Base-by-base conservation (phyloP, 2,888 invertebrate species). In the Lysandra bellargus region DNA sequence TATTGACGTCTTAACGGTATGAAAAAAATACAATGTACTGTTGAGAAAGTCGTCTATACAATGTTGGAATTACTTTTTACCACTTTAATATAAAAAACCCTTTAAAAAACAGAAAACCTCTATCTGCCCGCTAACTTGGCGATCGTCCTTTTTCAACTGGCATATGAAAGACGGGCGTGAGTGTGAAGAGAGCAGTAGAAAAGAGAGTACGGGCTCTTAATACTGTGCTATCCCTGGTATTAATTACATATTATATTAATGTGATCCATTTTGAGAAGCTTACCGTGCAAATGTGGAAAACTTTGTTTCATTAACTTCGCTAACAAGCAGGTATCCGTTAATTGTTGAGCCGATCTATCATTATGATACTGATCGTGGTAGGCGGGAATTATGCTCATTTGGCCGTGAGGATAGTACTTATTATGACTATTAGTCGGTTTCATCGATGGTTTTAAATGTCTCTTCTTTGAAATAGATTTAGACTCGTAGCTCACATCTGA, bases 281-380 rank as follows among this genome's bases (percentile, higher is more conserved):
- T 86, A 92, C 92, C 90, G 80, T 87, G 85, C 40, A 85, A 83
- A 79, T 85, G 83, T 1, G 88, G 89, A 82, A 88, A 86, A 79
- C 82, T 87, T 81, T 88, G 86, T 83, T 89, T 91, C 78, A 92
- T 83, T 69, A 92, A 84, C 79, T 88, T 89, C 12, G 89, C 89
- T 44, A 91, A 81, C 30, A 91, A 83, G 83, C 92, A 93, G 23
- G 86, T 87, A 7, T 90, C 90, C 23, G 87, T 80, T n/a, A 88
- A 81, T 40, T 85, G 84, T 60, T 82, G 78, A 37, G 82, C 80
- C 76, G 81, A 74, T 23, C 81, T 80, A 14, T 86, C 85, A 78
- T 80, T 78, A 82, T 86, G 85, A 57, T 84, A 80, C 53, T 82
- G 76, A 80, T 79, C 73, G 49, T 23, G 61, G 49, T 76, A 30